A percentile compares a stretch with the other conserved stretches of the same genome.
Conservation (phyloP, 1,140 invertebrate species). For the Vanessa atalanta region DNA sequence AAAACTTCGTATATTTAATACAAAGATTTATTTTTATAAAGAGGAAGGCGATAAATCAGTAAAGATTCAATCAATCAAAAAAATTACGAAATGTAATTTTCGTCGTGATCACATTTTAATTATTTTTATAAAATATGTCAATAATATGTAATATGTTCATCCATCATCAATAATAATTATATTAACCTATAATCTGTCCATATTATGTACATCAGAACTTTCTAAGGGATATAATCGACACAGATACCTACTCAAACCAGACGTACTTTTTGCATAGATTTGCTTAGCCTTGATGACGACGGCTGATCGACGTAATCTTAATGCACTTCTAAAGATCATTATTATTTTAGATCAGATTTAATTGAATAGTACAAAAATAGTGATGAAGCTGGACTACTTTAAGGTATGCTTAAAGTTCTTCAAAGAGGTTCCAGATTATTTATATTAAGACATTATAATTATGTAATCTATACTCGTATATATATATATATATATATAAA, state of each 20-base stretch:
- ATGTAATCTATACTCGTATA: too few relatives aligned
- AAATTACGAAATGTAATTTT: not conserved
- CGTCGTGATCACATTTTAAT: not conserved
- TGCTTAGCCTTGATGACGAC: conserved; percentile 32
- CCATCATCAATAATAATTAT: conserved; percentile 26
- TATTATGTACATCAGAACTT: conserved; percentile 23
- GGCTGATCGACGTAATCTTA: conserved; percentile 33
- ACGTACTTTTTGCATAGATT: conserved; percentile 21
- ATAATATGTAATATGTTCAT: conserved; percentile 1
- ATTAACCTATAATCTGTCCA: conserved; percentile 32
- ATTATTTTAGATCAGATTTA: conserved; percentile 32
- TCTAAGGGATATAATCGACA: conserved; percentile 32
- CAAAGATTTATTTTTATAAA: too few relatives aligned
- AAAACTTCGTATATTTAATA: too few relatives aligned
- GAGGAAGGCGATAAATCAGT: too few relatives aligned
- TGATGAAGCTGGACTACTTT: not conserved
- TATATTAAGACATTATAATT: not conserved
- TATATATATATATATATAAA: too few relatives aligned
- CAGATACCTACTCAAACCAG: conserved; percentile 6
- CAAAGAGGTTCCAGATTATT: not conserved
- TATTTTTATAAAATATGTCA: not conserved
- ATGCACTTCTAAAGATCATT: conserved; percentile 19
- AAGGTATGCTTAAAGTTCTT: not conserved
- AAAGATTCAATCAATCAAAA: not conserved
- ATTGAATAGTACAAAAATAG: conserved; percentile 30